Evolutionary conservation across 1,140 invertebrate genomes (phyloP), one percentile per base, ranked within the genome.

Genomic region (Globodera rostochiensis): DNA sequence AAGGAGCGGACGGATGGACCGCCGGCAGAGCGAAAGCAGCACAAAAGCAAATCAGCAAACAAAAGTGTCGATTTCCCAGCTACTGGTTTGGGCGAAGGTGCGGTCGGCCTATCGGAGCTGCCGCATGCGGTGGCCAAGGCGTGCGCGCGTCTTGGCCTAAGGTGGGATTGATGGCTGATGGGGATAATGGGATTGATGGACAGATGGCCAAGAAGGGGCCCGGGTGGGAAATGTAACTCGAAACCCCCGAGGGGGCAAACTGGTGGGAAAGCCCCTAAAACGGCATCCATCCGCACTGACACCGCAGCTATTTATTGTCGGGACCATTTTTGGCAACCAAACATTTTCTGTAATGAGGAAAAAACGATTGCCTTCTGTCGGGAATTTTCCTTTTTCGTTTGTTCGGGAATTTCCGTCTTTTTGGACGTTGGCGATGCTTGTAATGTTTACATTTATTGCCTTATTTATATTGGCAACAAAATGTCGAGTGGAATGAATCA

Each of bases 61-160:
- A 71, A 71, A 71, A 71, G 69, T 71, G 69, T 71, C 69, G 11
- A 11, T 71, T 71, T 71, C 69, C 69, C 21, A 60, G 57, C 57
- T 15, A 60, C 13, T 15, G 57, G 50, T 50, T 11, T 50, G 50
- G 11, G 25, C 25, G 25, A 36, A 36, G 25, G 25, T 36, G 25
- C 25, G 50, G 50, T 11, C 50, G 50, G 7, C 50, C 50, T 50
- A 8, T 6, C 50, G 50, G 50, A 15, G 57, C 13, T 13, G 57
- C 25, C 57, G 57, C 57, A 60, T 60, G 57, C 57, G 57, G 50
- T 60, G 57, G 57, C 57, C 57, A 19, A 45, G 69, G 69, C 69
- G 69, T 71, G 69, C 69, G 69, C 69, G 69, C 15, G 25, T 71
- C 6, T 71, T 71, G 57, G 57, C 57, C 57, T 13, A 60, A 60